These are phyloP conservation scores for Hedychridium roseum DNA, from an alignment of 2,888 invertebrate species.

Conservation along the genomic window DNA sequence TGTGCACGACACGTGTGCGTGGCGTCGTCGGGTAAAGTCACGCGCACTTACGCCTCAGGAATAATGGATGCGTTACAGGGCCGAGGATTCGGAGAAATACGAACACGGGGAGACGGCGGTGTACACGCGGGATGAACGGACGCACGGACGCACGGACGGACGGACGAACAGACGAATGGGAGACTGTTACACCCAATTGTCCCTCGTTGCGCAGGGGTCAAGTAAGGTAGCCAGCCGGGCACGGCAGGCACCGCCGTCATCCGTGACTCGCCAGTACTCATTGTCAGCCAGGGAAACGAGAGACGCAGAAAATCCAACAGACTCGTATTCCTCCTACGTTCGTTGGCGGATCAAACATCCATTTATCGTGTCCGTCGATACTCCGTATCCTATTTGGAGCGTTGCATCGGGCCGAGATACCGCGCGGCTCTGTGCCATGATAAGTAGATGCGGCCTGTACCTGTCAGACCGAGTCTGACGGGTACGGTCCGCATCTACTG, in stretches of 20 bases:
- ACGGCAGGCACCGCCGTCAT: constrained; percentile 54
- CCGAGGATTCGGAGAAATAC: constrained; percentile 51
- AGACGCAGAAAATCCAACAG: not conserved
- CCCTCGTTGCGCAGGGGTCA: constrained; percentile 63
- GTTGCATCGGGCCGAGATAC: too few species aligned
- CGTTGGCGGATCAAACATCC: too few species aligned
- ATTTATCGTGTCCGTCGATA: too few species aligned
- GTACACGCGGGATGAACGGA: constrained; percentile 26
- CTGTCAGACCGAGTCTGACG: too few species aligned
- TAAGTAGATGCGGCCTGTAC: too few species aligned
- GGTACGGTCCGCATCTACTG: not conserved
- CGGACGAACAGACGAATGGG: constrained; percentile 57
- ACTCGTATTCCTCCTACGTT: too few species aligned
- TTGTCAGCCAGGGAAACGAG: constrained; percentile 3
- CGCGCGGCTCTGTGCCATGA: too few species aligned
- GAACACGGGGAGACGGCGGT: constrained; percentile 22
- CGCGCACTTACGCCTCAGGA: constrained; percentile 25
- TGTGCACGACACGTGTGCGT: constrained; percentile 2
- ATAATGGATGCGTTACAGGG: constrained; percentile 53
- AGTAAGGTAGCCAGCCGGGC: constrained; percentile 59
- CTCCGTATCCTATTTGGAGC: too few species aligned
- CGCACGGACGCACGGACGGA: constrained; percentile 37
- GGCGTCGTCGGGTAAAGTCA: constrained; percentile 1
- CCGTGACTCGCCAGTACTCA: constrained; percentile 23
- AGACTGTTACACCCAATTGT: constrained; percentile 65